Conservation (phyloP, 2,797 vertebrate species). For the Cichlasoma orientale region DNA sequence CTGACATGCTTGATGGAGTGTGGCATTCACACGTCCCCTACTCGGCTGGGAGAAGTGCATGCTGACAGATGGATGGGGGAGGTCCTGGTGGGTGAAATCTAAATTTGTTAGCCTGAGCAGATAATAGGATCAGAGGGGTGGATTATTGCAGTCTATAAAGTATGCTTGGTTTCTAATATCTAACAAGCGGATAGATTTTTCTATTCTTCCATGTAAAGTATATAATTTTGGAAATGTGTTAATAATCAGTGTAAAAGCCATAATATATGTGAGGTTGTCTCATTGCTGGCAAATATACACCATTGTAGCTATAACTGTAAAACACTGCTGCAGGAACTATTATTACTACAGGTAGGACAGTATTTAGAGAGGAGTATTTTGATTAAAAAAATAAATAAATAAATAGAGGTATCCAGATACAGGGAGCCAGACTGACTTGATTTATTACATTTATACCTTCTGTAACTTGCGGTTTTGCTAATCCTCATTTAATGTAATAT, state of each 20-base stretch:
- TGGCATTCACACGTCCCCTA: constrained; percentile 68
- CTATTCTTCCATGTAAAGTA: not conserved
- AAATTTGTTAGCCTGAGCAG: constrained; percentile 68
- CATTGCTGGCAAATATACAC: not conserved
- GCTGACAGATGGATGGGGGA: constrained; percentile 74
- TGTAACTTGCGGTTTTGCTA: too few species aligned
- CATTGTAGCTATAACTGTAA: too few species aligned
- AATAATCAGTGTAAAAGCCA: not conserved
- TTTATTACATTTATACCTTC: too few species aligned
- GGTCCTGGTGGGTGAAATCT: constrained; percentile 72
- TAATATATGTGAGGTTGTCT: not conserved
- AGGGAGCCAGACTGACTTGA: too few species aligned
- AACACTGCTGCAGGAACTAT: too few species aligned
- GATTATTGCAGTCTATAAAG: constrained; percentile 37
- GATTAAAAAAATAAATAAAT: too few species aligned
- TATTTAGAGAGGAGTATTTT: too few species aligned
- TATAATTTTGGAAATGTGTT: not conserved
- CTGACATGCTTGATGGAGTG: constrained; percentile 76
- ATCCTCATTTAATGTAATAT: too few species aligned
- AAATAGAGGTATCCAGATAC: too few species aligned
- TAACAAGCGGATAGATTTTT: not conserved
- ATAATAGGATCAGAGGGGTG: constrained; percentile 62
- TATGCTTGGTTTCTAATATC: constrained; percentile 12
- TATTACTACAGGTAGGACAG: too few species aligned
- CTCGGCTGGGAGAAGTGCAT: constrained; percentile 57